phyloP scores from a whole-genome alignment of 2,113 vertebrate species.

The Raphicerus campestris region DNA sequence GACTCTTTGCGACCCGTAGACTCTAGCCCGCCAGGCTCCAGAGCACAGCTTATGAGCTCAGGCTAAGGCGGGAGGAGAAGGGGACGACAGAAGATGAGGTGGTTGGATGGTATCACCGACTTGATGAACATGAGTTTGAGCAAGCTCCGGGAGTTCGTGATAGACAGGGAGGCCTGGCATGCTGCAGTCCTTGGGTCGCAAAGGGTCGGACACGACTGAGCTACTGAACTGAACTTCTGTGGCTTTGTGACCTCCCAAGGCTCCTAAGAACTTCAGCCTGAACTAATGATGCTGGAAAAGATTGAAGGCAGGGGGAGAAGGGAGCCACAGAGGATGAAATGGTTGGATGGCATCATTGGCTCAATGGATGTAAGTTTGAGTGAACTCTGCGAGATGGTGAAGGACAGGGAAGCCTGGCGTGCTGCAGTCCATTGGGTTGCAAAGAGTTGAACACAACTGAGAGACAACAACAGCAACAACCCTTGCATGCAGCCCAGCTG shows the following conservation, averaged over 20 bases:
- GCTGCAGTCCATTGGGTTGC: neutral
- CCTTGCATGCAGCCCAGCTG: neutral
- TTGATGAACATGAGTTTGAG: neutral
- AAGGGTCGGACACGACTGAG: neutral
- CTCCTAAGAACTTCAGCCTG: neutral
- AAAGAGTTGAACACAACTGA: neutral
- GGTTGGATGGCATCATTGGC: neutral
- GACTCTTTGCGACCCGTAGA: too few species aligned
- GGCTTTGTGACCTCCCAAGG: neutral
- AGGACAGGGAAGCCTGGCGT: neutral
- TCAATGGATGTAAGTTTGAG: neutral
- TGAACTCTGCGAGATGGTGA: neutral
- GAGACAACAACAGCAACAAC: neutral
- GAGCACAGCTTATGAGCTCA: neutral
- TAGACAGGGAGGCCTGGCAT: neutral
- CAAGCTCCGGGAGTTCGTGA: neutral
- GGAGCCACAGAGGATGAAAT: neutral
- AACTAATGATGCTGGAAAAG: neutral
- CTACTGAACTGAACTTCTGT: neutral
- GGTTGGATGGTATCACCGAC: neutral
- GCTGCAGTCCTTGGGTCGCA: fast-evolving
- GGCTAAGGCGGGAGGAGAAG: neutral
- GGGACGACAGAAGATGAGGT: neutral
- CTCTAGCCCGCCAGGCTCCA: too few species aligned
- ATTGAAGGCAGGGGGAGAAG: neutral